Evolutionary conservation across 2,797 vertebrate genomes (phyloP).

Genomic region (Anguilla anguilla): DNA sequence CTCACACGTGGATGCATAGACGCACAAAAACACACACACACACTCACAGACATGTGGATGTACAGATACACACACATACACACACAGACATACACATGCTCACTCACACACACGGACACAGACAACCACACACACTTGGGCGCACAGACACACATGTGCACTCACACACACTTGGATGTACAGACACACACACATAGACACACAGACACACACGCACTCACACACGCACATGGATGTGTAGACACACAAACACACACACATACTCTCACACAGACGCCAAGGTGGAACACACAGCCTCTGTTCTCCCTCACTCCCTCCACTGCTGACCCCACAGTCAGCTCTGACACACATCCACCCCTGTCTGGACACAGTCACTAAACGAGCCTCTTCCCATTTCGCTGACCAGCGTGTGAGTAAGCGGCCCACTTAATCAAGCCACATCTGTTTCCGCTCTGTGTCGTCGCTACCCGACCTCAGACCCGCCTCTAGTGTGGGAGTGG

Average conservation of each 20-base stretch:
- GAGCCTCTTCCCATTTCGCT: background rate
- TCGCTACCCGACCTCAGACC: background rate
- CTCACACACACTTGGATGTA: background rate
- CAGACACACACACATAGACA: slow-evolving; percentile 6
- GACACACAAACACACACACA: slow-evolving; percentile 23
- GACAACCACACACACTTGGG: background rate
- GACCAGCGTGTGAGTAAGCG: slow-evolving; percentile 46
- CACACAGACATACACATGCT: background rate
- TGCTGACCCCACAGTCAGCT: background rate
- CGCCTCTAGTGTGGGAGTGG: background rate
- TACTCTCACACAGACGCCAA: background rate
- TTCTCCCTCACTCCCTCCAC: slow-evolving; percentile 29
- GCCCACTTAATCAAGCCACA: slow-evolving; percentile 37
- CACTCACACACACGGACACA: background rate
- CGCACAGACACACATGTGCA: background rate
- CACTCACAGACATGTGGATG: slow-evolving; percentile 28
- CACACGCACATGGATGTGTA: slow-evolving; percentile 30
- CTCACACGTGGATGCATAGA: background rate
- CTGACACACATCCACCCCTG: slow-evolving; percentile 45
- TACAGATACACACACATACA: slow-evolving; percentile 19
- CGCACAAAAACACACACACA: slow-evolving; percentile 34
- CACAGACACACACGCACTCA: slow-evolving; percentile 31
- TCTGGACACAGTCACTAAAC: slow-evolving; percentile 34
- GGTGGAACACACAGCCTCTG: slow-evolving; percentile 5
- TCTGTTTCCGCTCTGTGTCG: slow-evolving; percentile 42